A percentile compares a stretch with the other conserved stretches of the same genome.
These are phyloP conservation scores for Sebastes matsubarae DNA, from an alignment of 2,797 vertebrate species.

Conservation along the genomic window DNA sequence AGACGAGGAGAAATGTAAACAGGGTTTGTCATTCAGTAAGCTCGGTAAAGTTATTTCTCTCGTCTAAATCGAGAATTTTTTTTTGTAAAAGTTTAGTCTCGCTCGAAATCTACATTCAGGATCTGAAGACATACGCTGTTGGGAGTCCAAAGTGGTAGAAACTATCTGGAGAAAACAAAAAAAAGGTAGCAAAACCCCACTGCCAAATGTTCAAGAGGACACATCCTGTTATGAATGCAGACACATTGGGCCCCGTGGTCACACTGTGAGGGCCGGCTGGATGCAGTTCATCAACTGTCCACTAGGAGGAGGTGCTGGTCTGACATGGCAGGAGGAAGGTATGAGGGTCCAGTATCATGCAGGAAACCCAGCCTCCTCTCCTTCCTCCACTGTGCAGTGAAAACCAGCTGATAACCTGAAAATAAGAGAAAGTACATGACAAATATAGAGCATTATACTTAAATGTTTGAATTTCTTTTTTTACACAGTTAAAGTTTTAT, in stretches of 20 bases:
- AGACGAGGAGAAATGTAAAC: slow-evolving; percentile 88
- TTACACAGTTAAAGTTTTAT: neutral
- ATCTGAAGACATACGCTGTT: slow-evolving; percentile 61
- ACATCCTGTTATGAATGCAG: neutral
- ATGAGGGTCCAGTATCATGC: slow-evolving; percentile 80
- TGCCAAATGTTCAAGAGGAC: slow-evolving; percentile 77
- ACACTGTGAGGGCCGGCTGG: slow-evolving; percentile 70
- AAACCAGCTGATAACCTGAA: slow-evolving; percentile 45
- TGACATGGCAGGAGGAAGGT: slow-evolving; percentile 57
- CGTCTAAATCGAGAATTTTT: slow-evolving; percentile 50
- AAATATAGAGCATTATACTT: neutral
- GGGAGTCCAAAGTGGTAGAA: slow-evolving; percentile 40
- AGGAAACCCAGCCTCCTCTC: slow-evolving; percentile 45
- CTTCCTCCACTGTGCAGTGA: slow-evolving; percentile 28
- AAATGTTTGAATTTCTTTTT: neutral
- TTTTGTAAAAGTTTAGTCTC: slow-evolving; percentile 66
- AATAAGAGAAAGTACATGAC: neutral
- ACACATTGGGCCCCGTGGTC: slow-evolving; percentile 18
- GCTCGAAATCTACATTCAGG: slow-evolving; percentile 78
- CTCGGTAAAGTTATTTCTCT: slow-evolving; percentile 66
- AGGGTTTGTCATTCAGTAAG: slow-evolving; percentile 78
- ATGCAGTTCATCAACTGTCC: slow-evolving; percentile 67
- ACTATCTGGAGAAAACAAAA: slow-evolving; percentile 7
- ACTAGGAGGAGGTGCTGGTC: slow-evolving; percentile 73
- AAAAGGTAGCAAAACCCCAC: slow-evolving; percentile 81